phyloP scores from a whole-genome alignment of 2,888 invertebrate genomes.

The Agrilus mali region DNA sequence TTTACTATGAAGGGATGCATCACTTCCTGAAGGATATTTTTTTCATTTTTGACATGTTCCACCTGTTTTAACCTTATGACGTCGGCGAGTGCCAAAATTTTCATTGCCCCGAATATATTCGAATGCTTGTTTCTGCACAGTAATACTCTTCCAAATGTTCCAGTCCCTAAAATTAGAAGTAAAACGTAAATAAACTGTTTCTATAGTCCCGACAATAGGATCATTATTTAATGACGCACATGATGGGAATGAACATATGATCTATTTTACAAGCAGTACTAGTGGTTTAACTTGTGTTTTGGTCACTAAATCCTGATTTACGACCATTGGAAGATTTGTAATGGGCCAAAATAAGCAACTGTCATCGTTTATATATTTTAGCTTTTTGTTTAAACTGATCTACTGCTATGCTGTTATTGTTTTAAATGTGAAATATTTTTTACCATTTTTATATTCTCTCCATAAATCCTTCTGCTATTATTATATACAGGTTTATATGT shows the following conservation, averaged over 20 bases:
- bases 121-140: conserved; percentile 74
- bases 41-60: conserved; percentile 96
- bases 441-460: too few relatives aligned
- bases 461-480: too few relatives aligned
- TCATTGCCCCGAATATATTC: conserved; percentile 81
- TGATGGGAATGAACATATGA: not conserved
- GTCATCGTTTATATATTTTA: too few relatives aligned
- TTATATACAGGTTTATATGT: too few relatives aligned
- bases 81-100: conserved; percentile 85
- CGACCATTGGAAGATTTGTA: too few relatives aligned
- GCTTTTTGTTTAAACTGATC: too few relatives aligned
- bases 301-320: too few relatives aligned
- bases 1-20: conserved; percentile 94
- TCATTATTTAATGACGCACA: not conserved
- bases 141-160: conserved; percentile 92
- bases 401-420: too few relatives aligned
- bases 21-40: conserved; percentile 80
- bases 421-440: too few relatives aligned
- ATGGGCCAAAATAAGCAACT: too few relatives aligned
- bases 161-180: conserved; percentile 57
- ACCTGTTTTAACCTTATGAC: conserved; percentile 92
- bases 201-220: not conserved
- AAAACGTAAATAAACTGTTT: not conserved
- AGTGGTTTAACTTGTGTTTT: too few relatives aligned
- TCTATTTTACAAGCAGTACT: too few relatives aligned